These are phyloP conservation scores for Galbula dea DNA, from an alignment of 2,113 vertebrate species.

Conservation along the genomic window DNA sequence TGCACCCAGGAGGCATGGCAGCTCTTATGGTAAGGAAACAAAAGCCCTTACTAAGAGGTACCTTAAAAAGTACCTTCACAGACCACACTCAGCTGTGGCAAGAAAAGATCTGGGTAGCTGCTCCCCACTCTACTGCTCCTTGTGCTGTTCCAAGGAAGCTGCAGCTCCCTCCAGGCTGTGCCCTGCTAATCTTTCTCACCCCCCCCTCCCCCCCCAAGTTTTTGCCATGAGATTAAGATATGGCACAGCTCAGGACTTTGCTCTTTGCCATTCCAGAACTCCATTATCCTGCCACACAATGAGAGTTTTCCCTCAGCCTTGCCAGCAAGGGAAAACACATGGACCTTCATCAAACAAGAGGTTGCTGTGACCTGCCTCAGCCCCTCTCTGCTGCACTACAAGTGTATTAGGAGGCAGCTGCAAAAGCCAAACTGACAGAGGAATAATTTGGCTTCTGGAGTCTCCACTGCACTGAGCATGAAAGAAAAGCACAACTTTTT, in stretches of 20 bases:
- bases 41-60: background rate
- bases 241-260: background rate
- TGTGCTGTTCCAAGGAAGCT: fast-evolving
- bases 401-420: background rate
- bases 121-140: background rate
- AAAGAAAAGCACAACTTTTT: background rate
- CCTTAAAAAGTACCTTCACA: too few species aligned
- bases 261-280: background rate
- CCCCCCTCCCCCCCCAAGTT: background rate
- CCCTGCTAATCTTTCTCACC: background rate
- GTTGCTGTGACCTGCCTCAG: background rate
- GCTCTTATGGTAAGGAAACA: fast-evolving
- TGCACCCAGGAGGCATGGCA: background rate
- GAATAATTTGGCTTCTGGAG: background rate
- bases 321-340: background rate
- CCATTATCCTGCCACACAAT: background rate
- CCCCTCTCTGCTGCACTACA: background rate
- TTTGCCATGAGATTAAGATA: background rate
- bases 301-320: conserved; percentile 31
- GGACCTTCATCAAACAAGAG: background rate
- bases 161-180: background rate
- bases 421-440: background rate
- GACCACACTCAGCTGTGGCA: background rate
- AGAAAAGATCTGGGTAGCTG: background rate
- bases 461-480: background rate